Percentiles rank a stretch among this genome's conserved stretches.
These are phyloP conservation scores for Thalpophila matura DNA, from an alignment of 2,888 invertebrate species.

Conservation along the genomic window DNA sequence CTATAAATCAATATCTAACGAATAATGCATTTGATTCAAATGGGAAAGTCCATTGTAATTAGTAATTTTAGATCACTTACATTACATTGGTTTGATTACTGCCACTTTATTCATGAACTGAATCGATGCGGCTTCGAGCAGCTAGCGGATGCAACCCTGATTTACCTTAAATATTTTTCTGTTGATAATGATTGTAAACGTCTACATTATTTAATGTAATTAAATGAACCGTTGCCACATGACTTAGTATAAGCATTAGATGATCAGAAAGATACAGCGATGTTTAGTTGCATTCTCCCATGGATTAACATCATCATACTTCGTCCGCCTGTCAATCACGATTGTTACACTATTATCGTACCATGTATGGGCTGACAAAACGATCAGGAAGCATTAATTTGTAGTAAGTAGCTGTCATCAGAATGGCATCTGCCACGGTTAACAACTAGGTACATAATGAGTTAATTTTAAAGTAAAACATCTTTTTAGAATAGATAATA, in stretches of 20 bases:
- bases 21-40: too few species aligned
- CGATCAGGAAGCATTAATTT: conserved; percentile 12
- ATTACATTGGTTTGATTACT: conserved; percentile 21
- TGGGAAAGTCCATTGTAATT: too few species aligned
- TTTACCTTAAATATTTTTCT: conserved; percentile 8
- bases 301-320: neutral
- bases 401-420: conserved; percentile 5
- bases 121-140: conserved; percentile 34
- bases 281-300: neutral
- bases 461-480: conserved; percentile 3
- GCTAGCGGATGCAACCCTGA: conserved; percentile 26
- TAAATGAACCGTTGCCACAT: conserved; percentile 2
- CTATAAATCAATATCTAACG: too few species aligned
- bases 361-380: conserved; percentile 1
- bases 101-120: conserved; percentile 23
- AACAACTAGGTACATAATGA: neutral
- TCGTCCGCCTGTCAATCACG: neutral
- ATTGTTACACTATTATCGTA: conserved; percentile 1
- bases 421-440: conserved; percentile 19
- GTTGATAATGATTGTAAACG: neutral
- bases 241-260: neutral
- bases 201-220: conserved; percentile 1
- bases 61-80: conserved; percentile 9
- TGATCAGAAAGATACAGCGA: neutral
- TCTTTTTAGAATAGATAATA: conserved; percentile 12